Percentiles rank a stretch among this genome's conserved stretches.
phyloP scores from a whole-genome alignment of 2,113 vertebrate genomes.

The Falco punctatus region DNA sequence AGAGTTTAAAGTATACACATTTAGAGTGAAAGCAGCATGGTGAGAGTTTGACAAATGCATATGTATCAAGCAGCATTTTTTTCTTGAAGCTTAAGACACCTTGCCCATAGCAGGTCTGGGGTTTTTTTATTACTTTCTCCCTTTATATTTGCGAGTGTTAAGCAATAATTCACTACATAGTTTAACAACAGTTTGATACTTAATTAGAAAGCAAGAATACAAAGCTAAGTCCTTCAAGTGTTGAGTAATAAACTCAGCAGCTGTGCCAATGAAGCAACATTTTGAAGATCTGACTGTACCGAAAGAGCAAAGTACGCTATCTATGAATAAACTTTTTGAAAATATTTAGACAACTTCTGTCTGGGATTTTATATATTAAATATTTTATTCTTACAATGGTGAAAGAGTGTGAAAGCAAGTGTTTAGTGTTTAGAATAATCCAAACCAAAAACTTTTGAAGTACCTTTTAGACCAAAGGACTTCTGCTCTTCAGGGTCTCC shows the following conservation, averaged over 20 bases:
- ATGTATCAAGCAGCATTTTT: constrained; percentile 7
- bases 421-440: neutral
- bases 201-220: neutral
- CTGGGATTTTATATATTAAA: neutral
- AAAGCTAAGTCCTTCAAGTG: neutral
- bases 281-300: neutral
- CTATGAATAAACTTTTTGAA: neutral
- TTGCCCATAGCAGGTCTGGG: neutral
- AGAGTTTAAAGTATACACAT: neutral
- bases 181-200: constrained; percentile 8
- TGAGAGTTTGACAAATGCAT: neutral
- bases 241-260: neutral
- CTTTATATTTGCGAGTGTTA: neutral
- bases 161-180: neutral
- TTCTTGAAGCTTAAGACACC: neutral
- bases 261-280: neutral
- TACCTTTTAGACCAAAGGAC: neutral
- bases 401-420: neutral
- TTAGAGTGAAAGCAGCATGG: constrained; percentile 23
- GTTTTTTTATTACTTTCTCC: neutral
- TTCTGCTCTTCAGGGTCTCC: neutral
- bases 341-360: neutral
- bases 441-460: neutral
- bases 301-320: neutral
- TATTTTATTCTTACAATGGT: neutral